These are phyloP conservation scores for Pterocles burchelli DNA, from an alignment of 2,113 vertebrate genomes.

Conservation along the genomic window DNA sequence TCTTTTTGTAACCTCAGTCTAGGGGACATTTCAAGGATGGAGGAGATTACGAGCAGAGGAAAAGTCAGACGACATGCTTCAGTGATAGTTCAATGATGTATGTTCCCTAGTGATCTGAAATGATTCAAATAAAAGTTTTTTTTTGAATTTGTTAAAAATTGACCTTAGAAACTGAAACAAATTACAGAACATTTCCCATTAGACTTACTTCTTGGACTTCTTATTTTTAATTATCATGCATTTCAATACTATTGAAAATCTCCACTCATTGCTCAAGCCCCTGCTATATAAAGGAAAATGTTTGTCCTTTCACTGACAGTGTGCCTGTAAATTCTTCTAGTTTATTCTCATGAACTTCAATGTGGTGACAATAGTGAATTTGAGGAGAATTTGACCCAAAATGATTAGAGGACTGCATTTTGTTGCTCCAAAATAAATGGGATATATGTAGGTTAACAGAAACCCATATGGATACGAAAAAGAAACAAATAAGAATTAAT, in stretches of 20 bases:
- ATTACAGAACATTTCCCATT: conserved; percentile 18
- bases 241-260: background rate
- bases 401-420: background rate
- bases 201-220: conserved; percentile 3
- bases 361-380: background rate
- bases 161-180: conserved; percentile 41
- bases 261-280: background rate
- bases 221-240: conserved; percentile 2
- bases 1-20: background rate
- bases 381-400: background rate
- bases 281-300: background rate
- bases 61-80: conserved; percentile 44
- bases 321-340: background rate
- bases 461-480: background rate
- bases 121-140: conserved; percentile 42
- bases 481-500: background rate
- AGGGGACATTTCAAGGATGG: conserved; percentile 35
- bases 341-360: background rate
- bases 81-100: background rate
- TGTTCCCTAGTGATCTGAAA: conserved; percentile 6
- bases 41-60: conserved; percentile 18
- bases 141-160: conserved; percentile 43
- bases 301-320: background rate
- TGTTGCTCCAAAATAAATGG: background rate
- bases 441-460: background rate